Conservation (phyloP, 2,888 invertebrate species). For the Pollenia amentaria region DNA sequence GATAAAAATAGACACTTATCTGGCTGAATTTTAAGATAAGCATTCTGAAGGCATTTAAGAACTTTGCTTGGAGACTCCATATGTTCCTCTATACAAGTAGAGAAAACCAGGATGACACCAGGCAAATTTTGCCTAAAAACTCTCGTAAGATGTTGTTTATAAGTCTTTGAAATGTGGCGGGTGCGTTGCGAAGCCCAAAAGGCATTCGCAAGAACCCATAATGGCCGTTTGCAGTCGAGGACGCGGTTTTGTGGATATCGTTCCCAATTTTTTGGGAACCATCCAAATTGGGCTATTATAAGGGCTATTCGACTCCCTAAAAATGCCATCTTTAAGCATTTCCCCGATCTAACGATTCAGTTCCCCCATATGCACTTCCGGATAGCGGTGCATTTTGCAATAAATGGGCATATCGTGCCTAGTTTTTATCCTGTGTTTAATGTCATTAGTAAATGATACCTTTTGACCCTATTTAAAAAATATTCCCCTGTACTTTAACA, state of each 20-base stretch:
- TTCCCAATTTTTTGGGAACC: background rate
- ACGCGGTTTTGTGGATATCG: constrained; percentile 32
- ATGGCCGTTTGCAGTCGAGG: constrained; percentile 39
- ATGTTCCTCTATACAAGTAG: constrained; percentile 11
- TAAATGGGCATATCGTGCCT: too few relatives aligned
- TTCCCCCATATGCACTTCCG: too few relatives aligned
- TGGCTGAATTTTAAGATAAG: background rate
- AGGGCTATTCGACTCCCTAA: too few relatives aligned
- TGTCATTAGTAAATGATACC: background rate
- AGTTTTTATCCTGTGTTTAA: too few relatives aligned
- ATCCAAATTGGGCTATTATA: background rate
- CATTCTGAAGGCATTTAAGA: background rate
- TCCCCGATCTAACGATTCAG: too few relatives aligned
- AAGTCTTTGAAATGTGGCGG: constrained; percentile 30
- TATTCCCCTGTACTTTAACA: background rate
- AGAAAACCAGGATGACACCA: constrained; percentile 36
- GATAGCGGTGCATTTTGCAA: too few relatives aligned
- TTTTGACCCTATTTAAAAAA: constrained; percentile 10
- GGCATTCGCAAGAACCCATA: constrained; percentile 48
- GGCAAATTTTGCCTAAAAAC: constrained; percentile 25
- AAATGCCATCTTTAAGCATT: too few relatives aligned
- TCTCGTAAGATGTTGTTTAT: constrained; percentile 12
- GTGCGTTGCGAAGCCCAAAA: constrained; percentile 25
- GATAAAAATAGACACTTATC: background rate
- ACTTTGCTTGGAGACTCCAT: background rate